A percentile compares a stretch with the other conserved stretches of the same genome.
Conservation (phyloP, 2,888 invertebrate species). For the Diadegma fenestrale region DNA sequence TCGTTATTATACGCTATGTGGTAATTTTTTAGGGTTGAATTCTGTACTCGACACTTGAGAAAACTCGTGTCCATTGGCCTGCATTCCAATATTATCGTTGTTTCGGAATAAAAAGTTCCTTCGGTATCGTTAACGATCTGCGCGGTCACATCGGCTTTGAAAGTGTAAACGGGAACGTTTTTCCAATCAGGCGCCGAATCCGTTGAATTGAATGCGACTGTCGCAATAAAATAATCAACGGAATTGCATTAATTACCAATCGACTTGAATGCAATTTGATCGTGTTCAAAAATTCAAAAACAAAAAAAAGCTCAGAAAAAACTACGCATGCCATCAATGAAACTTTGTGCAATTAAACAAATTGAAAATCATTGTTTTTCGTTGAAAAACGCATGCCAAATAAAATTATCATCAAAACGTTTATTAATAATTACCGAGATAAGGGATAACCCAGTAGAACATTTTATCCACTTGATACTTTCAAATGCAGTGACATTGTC, state of each 20-base stretch:
- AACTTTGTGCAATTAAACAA: too few relatives aligned
- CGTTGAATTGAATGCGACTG: too few relatives aligned
- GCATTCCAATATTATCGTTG: neutral
- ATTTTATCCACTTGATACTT: slow-evolving; percentile 28
- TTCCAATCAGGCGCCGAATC: too few relatives aligned
- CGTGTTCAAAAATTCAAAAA: too few relatives aligned
- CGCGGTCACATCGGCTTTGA: too few relatives aligned
- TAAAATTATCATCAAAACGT: neutral
- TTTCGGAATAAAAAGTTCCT: neutral
- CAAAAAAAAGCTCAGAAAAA: neutral
- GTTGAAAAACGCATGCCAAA: neutral
- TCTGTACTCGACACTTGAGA: neutral
- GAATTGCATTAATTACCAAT: too few relatives aligned
- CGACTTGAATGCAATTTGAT: too few relatives aligned
- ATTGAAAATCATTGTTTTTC: too few relatives aligned
- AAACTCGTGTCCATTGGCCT: neutral
- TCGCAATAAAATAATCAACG: too few relatives aligned
- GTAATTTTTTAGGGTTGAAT: neutral
- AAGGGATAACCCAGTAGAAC: slow-evolving; percentile 50
- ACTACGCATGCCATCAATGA: neutral
- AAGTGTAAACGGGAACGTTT: too few relatives aligned
- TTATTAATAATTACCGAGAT: slow-evolving; percentile 42
- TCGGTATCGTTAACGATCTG: too few relatives aligned
- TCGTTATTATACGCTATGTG: neutral
- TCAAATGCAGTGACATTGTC: neutral